phyloP scores from a whole-genome alignment of 2,797 vertebrate genomes.

The Babyrousa celebensis region DNA sequence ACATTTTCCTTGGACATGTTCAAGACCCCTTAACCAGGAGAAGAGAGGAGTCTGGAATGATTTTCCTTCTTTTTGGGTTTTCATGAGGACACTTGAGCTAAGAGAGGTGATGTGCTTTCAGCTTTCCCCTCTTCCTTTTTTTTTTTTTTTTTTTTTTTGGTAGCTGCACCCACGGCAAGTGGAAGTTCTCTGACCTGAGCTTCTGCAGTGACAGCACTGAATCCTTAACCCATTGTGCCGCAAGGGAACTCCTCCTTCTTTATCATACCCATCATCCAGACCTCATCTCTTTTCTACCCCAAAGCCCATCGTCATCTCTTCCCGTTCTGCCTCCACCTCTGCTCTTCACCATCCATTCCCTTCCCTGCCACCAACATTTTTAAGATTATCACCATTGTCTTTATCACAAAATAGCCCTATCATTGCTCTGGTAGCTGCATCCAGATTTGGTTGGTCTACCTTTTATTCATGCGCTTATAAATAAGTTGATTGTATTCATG shows the following conservation, averaged over 20 bases:
- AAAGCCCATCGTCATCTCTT: rapidly evolving
- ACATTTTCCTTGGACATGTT: neutral
- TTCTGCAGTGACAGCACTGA: too few species aligned
- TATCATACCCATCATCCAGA: neutral
- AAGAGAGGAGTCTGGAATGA: neutral
- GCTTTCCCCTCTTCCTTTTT: neutral
- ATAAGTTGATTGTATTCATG: neutral
- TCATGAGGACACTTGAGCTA: neutral
- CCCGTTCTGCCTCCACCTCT: neutral
- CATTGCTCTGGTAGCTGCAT: neutral
- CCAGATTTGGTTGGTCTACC: neutral
- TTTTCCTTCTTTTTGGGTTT: neutral
- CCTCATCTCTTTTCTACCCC: too few species aligned
- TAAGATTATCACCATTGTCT: neutral
- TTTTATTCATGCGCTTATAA: constrained; percentile 24
- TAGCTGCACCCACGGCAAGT: too few species aligned
- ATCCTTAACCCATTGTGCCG: too few species aligned
- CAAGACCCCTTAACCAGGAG: neutral
- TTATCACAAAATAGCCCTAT: neutral
- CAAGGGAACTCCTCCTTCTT: too few species aligned
- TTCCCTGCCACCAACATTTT: neutral
- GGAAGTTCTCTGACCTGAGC: too few species aligned
- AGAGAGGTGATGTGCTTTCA: too few species aligned
- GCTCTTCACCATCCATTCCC: neutral
- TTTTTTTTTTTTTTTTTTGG: too few species aligned